A percentile compares a stretch with the other conserved stretches of the same genome.
Conservation (phyloP, 2,113 vertebrate genomes). For the Lepisosteus osseus region DNA sequence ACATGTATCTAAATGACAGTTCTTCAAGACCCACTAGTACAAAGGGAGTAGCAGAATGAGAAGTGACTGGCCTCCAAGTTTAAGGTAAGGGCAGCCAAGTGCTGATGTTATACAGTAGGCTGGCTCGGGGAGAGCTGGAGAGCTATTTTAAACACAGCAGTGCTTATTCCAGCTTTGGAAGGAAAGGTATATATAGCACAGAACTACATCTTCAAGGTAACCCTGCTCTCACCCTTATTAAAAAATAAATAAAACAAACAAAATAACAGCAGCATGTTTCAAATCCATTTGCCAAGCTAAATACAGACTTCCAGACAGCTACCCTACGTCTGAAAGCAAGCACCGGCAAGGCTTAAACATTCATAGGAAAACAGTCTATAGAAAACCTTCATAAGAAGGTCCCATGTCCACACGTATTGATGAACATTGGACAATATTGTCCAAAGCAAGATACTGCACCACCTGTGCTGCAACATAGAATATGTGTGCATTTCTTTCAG, state of each 20-base stretch:
- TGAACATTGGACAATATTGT: too few relatives aligned
- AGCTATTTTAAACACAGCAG: conserved; percentile 26
- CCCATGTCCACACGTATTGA: too few relatives aligned
- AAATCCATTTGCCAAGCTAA: too few relatives aligned
- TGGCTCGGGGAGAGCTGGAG: conserved; percentile 26
- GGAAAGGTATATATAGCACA: neutral
- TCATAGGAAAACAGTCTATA: too few relatives aligned
- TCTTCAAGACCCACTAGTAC: neutral
- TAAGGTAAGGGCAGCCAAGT: conserved; percentile 83
- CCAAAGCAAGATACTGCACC: too few relatives aligned
- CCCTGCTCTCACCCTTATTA: neutral
- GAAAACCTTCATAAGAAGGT: too few relatives aligned
- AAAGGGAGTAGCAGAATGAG: conserved; percentile 36
- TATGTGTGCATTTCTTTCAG: too few relatives aligned
- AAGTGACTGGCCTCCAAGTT: conserved; percentile 64
- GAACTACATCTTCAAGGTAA: conserved; percentile 11
- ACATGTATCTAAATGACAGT: neutral
- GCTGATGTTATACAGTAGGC: conserved; percentile 68
- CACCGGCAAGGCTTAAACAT: too few relatives aligned
- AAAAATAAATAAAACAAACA: neutral
- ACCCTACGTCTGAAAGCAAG: too few relatives aligned
- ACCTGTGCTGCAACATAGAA: too few relatives aligned
- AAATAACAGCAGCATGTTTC: too few relatives aligned
- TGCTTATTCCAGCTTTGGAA: conserved; percentile 17
- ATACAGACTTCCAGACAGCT: too few relatives aligned